Conservation (phyloP, 2,113 vertebrate species). For the Pelusios castaneus region DNA sequence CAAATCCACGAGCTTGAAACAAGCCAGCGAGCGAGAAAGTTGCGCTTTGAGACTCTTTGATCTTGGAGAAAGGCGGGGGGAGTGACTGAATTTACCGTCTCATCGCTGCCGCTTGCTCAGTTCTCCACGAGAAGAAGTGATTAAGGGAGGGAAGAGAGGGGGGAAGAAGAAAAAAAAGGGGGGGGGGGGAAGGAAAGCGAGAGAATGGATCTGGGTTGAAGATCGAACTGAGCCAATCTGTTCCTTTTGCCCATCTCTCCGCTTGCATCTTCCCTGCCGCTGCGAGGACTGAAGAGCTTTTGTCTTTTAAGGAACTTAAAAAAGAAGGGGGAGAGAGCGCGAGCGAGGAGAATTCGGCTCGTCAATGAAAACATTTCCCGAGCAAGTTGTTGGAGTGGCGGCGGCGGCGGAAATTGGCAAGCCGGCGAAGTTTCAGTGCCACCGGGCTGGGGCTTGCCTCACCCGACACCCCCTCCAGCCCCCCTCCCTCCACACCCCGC, state of each 20-base stretch:
- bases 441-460: slow-evolving; percentile 66
- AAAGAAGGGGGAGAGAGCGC: slow-evolving; percentile 40
- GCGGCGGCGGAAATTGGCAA: slow-evolving; percentile 72
- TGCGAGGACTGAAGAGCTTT: slow-evolving; percentile 72
- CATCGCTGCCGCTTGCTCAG: slow-evolving; percentile 70
- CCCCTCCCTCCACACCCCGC: slow-evolving; percentile 70
- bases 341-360: slow-evolving; percentile 69
- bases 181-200: slow-evolving; percentile 48
- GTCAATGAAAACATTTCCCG: slow-evolving; percentile 78
- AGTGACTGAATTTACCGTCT: slow-evolving; percentile 83
- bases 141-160: slow-evolving; percentile 63
- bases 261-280: slow-evolving; percentile 73
- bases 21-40: slow-evolving; percentile 79
- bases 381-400: slow-evolving; percentile 76
- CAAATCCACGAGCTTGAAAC: slow-evolving; percentile 75
- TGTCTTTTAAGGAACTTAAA: slow-evolving; percentile 77
- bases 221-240: slow-evolving; percentile 71
- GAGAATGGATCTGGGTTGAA: slow-evolving; percentile 75
- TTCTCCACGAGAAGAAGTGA: slow-evolving; percentile 71
- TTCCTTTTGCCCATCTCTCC: slow-evolving; percentile 71
- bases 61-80: slow-evolving; percentile 77
- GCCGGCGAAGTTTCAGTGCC: slow-evolving; percentile 55
- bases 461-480: slow-evolving; percentile 72
- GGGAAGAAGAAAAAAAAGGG: slow-evolving; percentile 44
- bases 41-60: slow-evolving; percentile 84